Conservation (phyloP, 2,888 invertebrate species). For the Cephus pulcher region DNA sequence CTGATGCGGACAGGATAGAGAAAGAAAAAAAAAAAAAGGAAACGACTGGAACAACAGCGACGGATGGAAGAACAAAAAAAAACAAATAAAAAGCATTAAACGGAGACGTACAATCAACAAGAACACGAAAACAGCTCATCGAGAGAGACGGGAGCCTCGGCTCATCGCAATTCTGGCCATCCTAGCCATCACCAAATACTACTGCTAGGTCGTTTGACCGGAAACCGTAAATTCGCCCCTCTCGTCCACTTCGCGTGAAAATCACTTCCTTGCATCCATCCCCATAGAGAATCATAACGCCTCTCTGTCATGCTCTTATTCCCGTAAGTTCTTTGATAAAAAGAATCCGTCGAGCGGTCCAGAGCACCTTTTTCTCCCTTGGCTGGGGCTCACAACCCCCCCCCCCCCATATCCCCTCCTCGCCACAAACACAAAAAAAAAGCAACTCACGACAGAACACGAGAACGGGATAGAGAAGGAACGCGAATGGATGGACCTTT, state of each 20-base stretch:
- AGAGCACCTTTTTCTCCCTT: background rate
- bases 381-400: background rate
- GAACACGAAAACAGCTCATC: background rate
- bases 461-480: background rate
- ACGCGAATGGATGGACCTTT: background rate
- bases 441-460: background rate
- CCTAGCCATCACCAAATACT: slow-evolving; percentile 64
- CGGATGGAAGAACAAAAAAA: background rate
- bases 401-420: slow-evolving; percentile 1
- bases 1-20: slow-evolving; percentile 41
- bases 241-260: background rate
- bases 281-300: background rate
- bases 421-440: slow-evolving; percentile 22
- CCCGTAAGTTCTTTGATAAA: background rate
- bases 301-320: background rate
- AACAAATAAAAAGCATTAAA: background rate
- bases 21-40: background rate
- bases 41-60: background rate
- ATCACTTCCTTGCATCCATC: background rate
- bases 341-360: background rate
- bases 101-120: background rate
- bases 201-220: slow-evolving; percentile 58
- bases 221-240: slow-evolving; percentile 53
- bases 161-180: slow-evolving; percentile 61
- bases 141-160: slow-evolving; percentile 45